phyloP scores from a whole-genome alignment of 2,113 vertebrate species.

The Dolichotis patagonum region DNA sequence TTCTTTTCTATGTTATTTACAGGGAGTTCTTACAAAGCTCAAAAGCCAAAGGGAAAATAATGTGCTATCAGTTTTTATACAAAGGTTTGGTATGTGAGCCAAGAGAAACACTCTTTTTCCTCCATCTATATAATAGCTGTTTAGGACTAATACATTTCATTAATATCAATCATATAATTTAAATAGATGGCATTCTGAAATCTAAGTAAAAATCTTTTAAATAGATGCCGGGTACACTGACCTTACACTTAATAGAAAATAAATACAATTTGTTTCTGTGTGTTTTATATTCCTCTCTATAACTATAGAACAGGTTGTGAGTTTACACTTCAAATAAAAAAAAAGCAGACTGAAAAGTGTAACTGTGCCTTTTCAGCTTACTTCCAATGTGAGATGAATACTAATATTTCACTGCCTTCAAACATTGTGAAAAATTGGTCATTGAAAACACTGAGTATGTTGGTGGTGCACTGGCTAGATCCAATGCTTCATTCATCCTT shows the following conservation, averaged over 20 bases:
- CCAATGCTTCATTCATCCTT: constrained; percentile 77
- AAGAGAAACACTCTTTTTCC: background rate
- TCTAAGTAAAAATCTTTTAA: background rate
- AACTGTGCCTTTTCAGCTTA: constrained; percentile 83
- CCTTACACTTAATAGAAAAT: constrained; percentile 14
- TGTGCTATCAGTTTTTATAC: background rate
- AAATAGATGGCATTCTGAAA: background rate
- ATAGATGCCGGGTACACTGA: background rate
- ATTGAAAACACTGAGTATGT: constrained; percentile 81
- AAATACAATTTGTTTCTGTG: constrained; percentile 76
- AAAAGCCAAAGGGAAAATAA: background rate
- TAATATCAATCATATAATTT: constrained; percentile 15
- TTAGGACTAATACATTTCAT: background rate
- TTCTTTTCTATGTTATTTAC: constrained; percentile 44
- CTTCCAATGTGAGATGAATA: constrained; percentile 84
- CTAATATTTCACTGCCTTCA: constrained; percentile 82
- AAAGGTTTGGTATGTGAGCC: constrained; percentile 4
- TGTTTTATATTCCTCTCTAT: constrained; percentile 72
- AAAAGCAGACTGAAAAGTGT: constrained; percentile 84
- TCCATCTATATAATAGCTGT: background rate
- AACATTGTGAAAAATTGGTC: constrained; percentile 79
- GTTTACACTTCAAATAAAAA: constrained; percentile 86
- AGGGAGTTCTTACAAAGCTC: background rate
- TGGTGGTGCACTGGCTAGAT: constrained; percentile 64
- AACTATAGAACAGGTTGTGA: constrained; percentile 76